These are phyloP conservation scores for Propithecus deckenii DNA, from an alignment of 2,797 vertebrate genomes.

Conservation along the genomic window DNA sequence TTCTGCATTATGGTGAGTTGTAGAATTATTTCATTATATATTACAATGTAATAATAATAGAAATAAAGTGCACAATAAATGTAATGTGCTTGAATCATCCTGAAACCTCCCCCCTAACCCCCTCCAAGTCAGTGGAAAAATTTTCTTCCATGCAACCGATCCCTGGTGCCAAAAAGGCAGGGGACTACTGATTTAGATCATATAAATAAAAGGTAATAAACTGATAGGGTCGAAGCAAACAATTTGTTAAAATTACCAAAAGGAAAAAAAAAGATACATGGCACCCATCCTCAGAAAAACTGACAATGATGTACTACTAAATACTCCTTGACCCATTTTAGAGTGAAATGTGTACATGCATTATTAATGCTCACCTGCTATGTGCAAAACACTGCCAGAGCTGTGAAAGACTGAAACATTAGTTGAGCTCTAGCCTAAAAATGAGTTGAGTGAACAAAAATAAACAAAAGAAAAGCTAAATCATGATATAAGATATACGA, in stretches of 20 bases:
- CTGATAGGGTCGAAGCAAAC: neutral
- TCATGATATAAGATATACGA: neutral
- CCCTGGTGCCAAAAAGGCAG: too few relatives aligned
- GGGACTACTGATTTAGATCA: neutral
- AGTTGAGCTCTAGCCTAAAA: neutral
- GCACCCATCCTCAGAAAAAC: neutral
- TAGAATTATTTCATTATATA: too few relatives aligned
- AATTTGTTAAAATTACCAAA: neutral
- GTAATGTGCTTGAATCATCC: too few relatives aligned
- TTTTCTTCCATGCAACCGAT: too few relatives aligned
- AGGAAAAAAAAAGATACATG: neutral
- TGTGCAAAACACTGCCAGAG: neutral
- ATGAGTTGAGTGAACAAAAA: neutral
- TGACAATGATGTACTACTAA: neutral
- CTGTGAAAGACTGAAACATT: neutral
- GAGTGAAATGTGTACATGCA: neutral
- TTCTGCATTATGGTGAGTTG: too few relatives aligned
- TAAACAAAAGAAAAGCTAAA: neutral
- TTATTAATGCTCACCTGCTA: neutral
- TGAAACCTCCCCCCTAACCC: accelerated
- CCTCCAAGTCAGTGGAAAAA: too few relatives aligned
- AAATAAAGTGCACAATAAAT: too few relatives aligned
- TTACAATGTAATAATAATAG: too few relatives aligned
- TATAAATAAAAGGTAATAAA: neutral
- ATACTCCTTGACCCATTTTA: neutral